These are phyloP conservation scores for Nasua narica DNA, from an alignment of 2,797 vertebrate species.

Conservation along the genomic window DNA sequence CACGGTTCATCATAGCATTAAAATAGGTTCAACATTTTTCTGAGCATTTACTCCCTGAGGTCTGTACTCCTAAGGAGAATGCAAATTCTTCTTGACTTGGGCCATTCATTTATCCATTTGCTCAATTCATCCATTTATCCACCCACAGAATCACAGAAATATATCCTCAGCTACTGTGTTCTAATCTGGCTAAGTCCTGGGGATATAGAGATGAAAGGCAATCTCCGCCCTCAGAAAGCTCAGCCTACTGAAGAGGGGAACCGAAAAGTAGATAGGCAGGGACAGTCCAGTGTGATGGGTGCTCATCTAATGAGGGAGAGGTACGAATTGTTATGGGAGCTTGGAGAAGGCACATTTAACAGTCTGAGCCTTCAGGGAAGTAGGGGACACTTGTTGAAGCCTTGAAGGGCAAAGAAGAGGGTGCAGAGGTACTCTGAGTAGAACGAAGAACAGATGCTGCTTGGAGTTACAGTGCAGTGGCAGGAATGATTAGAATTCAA, in stretches of 20 bases:
- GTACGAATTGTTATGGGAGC: not conserved
- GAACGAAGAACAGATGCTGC: not conserved
- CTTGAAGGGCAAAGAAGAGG: not conserved
- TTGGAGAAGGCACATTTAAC: not conserved
- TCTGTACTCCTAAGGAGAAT: constrained; percentile 8
- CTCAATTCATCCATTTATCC: not conserved
- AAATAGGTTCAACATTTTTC: constrained; percentile 16
- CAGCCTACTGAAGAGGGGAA: not conserved
- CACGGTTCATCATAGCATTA: not conserved
- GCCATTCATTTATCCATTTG: not conserved
- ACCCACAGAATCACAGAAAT: not conserved
- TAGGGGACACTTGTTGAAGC: not conserved
- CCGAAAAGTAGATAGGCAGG: not conserved
- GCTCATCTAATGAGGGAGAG: not conserved
- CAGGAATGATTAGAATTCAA: not conserved
- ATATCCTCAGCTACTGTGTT: not conserved
- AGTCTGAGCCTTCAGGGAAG: not conserved
- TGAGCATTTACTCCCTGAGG: not conserved
- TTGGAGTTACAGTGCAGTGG: not conserved
- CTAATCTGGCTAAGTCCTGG: not conserved
- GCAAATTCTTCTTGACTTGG: not conserved
- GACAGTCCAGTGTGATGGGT: not conserved
- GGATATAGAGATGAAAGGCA: not conserved
- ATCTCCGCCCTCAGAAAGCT: not conserved
- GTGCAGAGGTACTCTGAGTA: not conserved